Base-by-base conservation (phyloP, 2,888 invertebrate species). In the Cremastinae sp. region DNA sequence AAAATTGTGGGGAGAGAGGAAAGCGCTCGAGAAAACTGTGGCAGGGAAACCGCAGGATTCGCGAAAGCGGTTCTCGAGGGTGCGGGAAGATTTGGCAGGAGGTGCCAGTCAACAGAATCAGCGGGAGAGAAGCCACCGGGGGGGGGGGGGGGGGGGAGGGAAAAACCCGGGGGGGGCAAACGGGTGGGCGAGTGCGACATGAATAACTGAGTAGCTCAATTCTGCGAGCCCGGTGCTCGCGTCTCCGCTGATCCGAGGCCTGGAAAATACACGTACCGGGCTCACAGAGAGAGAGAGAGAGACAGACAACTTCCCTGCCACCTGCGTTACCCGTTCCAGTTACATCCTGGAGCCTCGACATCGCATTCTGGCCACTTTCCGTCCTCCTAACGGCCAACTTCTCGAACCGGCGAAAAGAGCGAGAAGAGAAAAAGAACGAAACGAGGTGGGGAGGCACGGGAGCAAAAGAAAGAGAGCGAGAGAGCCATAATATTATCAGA, bases 171-270 rank as follows among this genome's bases (percentile, higher is more conserved):
- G 73, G 70, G 61, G 79, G 76, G 78, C 79, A 81, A 83, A 83
- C 83, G 81, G 83, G 83, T 79, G 80, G 81, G 82, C 75, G 83
- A 83, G 84, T 85, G 84, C 87, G 88, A 86, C 89, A 85, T 85
- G 89, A 89, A 89, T 89, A 88, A 87, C 88, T 86, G 87, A 89
- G 85, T 83, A 86, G 88, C 83, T 83, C 84, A 83, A 84, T 85
- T 81, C 80, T 81, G 74, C 69, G 79, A 75, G 80, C 79, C 81
- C 81, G 74, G 56, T 78, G 73, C 55, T 59, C 51, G 47, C 56
- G 73, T 53, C 66, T 49, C 45, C 68, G 47, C 56, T 61, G 62
- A 14, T 20, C 7, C 20, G 18, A 28, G 37, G 43, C 51, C 35
- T 14, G 5, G 14, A n/a, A 20, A 59, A 37, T 65, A 22, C 61